Conservation (phyloP, 2,113 vertebrate genomes). For the Brachyistius frenatus region DNA sequence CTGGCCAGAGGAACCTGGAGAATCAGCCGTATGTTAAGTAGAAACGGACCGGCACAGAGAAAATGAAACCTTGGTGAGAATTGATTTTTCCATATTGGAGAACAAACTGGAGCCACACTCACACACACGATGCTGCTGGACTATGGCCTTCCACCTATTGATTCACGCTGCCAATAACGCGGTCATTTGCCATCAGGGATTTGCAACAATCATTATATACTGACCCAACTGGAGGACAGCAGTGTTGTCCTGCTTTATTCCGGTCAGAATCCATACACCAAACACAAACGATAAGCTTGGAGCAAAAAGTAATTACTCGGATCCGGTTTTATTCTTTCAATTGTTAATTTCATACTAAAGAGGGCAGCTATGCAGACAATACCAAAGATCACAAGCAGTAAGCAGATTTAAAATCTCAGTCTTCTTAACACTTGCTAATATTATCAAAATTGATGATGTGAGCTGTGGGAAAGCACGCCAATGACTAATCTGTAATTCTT, state of each 20-base stretch:
- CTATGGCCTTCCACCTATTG: constrained; percentile 72
- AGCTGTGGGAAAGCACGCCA: constrained; percentile 51
- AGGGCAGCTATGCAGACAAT: not conserved
- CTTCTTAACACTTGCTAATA: constrained; percentile 42
- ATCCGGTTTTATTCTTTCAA: constrained; percentile 1
- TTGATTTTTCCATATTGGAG: constrained; percentile 75
- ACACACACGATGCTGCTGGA: constrained; percentile 57
- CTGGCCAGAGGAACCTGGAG: constrained; percentile 22
- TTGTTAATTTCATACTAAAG: constrained; percentile 6
- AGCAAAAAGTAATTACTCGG: constrained; percentile 24
- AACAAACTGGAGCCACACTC: constrained; percentile 64
- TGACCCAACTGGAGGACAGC: constrained; percentile 68
- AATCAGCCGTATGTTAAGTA: constrained; percentile 37
- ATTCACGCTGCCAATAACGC: constrained; percentile 75
- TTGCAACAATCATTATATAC: constrained; percentile 74
- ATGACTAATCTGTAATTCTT: constrained; percentile 57
- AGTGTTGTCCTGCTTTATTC: constrained; percentile 53
- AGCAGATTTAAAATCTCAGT: constrained; percentile 29
- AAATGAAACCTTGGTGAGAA: constrained; percentile 68
- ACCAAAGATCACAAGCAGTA: constrained; percentile 5
- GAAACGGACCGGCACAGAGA: constrained; percentile 42
- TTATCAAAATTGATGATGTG: constrained; percentile 37
- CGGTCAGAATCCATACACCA: constrained; percentile 24
- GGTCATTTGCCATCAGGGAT: constrained; percentile 78
- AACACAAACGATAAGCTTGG: constrained; percentile 23